phyloP scores from a whole-genome alignment of 2,888 invertebrate species.

The Orchesellides sinensis region DNA sequence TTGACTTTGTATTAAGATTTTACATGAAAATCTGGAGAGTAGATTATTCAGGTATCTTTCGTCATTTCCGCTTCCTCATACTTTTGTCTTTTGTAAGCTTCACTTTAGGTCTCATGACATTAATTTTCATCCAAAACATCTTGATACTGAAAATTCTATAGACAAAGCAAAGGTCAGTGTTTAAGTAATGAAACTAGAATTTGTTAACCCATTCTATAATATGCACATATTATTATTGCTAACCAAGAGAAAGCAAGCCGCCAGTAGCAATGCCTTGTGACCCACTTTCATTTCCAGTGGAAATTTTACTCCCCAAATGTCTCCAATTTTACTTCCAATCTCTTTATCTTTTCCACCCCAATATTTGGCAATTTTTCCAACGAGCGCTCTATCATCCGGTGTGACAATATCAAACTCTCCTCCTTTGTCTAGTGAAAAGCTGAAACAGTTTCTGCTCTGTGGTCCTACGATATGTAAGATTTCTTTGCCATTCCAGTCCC shows the following conservation, averaged over 20 bases:
- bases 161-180: not conserved
- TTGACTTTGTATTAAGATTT: constrained; percentile 3
- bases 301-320: constrained; percentile 71
- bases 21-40: not conserved
- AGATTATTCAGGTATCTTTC: not conserved
- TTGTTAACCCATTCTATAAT: no score
- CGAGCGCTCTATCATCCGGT: constrained; percentile 50
- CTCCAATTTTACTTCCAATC: constrained; percentile 56
- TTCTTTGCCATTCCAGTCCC: constrained; percentile 66
- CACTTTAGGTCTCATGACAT: not conserved
- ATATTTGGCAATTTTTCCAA: constrained; percentile 71
- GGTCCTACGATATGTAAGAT: constrained; percentile 66
- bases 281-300: constrained; percentile 67
- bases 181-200: not conserved
- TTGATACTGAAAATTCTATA: constrained; percentile 69
- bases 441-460: constrained; percentile 58
- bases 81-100: not conserved
- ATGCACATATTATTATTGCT: not conserved
- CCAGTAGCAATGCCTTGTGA: constrained; percentile 66
- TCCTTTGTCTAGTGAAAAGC: constrained; percentile 54
- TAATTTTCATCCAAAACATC: constrained; percentile 55
- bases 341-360: constrained; percentile 69
- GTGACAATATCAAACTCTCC: constrained; percentile 64
- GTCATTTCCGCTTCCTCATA: not conserved
- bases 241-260: constrained; percentile 68